Percentiles rank a stretch among this genome's conserved stretches.
Conservation (phyloP, 2,113 vertebrate species). For the Rhombomys opimus region DNA sequence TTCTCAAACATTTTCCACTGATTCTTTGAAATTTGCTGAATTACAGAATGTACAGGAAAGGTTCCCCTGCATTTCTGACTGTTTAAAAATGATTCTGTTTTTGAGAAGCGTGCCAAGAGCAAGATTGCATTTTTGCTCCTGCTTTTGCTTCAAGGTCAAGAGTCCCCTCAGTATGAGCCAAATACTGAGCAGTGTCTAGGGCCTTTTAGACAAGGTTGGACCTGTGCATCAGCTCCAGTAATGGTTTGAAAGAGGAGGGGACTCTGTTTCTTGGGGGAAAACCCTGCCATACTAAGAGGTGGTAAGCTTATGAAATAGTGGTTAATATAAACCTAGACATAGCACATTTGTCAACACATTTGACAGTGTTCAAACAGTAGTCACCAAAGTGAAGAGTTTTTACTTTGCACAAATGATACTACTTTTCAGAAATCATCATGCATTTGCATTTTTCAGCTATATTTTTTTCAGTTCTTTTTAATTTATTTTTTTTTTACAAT, state of each 20-base stretch:
- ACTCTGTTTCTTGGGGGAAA: background rate
- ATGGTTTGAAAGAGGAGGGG: background rate
- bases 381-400: background rate
- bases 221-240: background rate
- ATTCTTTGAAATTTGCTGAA: background rate
- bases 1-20: background rate
- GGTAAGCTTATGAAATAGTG: background rate
- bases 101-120: background rate
- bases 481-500: too few species aligned
- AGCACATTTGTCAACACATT: background rate
- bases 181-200: background rate
- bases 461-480: too few species aligned
- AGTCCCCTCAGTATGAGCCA: background rate
- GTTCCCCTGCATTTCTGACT: background rate
- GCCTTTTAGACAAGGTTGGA: background rate
- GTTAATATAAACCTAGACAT: background rate
- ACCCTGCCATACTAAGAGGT: background rate
- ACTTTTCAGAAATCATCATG: background rate
- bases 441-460: background rate
- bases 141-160: background rate
- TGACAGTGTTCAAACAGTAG: background rate
- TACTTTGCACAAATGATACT: background rate
- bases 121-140: background rate
- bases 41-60: background rate
- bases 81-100: background rate